Evolutionary conservation across 2,888 invertebrate genomes (phyloP).

Genomic region (Stenurella melanura): DNA sequence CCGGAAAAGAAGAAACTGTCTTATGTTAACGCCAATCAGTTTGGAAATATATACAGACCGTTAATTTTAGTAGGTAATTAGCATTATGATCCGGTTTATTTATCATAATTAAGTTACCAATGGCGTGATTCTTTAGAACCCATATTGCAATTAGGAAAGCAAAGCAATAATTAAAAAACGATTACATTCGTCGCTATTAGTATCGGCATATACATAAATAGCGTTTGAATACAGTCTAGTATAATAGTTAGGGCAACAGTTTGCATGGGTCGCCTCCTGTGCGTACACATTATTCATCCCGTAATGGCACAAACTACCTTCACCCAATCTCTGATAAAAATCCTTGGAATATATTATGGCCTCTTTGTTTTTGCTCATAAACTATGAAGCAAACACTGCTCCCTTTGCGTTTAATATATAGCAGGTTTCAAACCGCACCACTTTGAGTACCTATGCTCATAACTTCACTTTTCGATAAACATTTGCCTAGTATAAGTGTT

Average conservation of each 20-base stretch:
- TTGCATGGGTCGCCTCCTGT: background rate
- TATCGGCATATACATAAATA: background rate
- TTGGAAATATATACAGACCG: no score
- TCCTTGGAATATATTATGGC: background rate
- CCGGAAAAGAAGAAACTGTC: no score
- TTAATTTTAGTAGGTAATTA: background rate
- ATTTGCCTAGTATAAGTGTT: background rate
- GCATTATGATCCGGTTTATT: background rate
- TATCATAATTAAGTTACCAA: background rate
- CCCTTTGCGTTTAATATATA: background rate
- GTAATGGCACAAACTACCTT: conserved; percentile 7
- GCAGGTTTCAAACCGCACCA: background rate
- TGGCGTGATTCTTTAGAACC: background rate
- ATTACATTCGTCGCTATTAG: background rate
- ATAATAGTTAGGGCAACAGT: background rate
- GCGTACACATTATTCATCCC: background rate
- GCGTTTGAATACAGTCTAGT: background rate
- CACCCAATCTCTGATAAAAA: background rate
- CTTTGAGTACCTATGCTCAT: background rate
- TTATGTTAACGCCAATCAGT: no score
- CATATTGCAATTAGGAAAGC: background rate
- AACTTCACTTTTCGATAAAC: background rate
- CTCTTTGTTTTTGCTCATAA: background rate
- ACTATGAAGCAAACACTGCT: background rate
- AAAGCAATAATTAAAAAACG: background rate